Evolutionary conservation across 2,797 vertebrate genomes (phyloP), one percentile per base, ranked within the genome.

Genomic region (Trichosurus vulpecula): DNA sequence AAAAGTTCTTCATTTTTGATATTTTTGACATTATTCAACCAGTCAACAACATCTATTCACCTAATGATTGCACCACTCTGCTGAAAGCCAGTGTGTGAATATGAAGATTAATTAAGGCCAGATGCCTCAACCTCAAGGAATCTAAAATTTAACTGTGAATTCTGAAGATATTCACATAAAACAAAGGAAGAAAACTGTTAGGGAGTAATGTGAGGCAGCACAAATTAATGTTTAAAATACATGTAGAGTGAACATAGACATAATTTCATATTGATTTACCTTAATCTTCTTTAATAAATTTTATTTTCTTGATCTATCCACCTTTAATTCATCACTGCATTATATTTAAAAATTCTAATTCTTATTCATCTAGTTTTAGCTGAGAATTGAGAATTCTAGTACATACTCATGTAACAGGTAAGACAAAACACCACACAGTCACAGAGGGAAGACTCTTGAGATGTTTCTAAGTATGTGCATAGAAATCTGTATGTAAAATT

Each of bases 41-140:
- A 93, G 29, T 58, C 25, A 91, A 92, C 53, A 81, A 1, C 51
- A 10, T 6, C n/a, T 52, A 56, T n/a, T 19, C 30, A 93, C 0
- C 92, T 58, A 94, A 92, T 74, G 89, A 41, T 95, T 10, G 47
- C 51, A n/a, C 91, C 6, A 10, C 4, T 57, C 89, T 95, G 94
- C 81, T 61, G 5, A 47, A 41, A 30, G 74, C 9, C 74, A 87
- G 25, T 12, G 13, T 51, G 51, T 3, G 41, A 87, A 51, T 51
- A 87, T 27, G 25, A 87, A 29, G 41, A 19, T 87, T 25, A 81
- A 81, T 81, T 51, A 87, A 27, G 9, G 25, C 10, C 25, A 51
- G 41, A 25, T 87, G 47, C 25, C 41, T 51, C 74, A 87, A 14
- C 25, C 25, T 87, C 22, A 87, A 51, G 3, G 41, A 47, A 8